Percentiles rank a stretch among this genome's conserved stretches.
These are phyloP conservation scores for Patiria pectinifera DNA, from an alignment of 53 echinoderm and acorn worm genomes.

Conservation along the genomic window DNA sequence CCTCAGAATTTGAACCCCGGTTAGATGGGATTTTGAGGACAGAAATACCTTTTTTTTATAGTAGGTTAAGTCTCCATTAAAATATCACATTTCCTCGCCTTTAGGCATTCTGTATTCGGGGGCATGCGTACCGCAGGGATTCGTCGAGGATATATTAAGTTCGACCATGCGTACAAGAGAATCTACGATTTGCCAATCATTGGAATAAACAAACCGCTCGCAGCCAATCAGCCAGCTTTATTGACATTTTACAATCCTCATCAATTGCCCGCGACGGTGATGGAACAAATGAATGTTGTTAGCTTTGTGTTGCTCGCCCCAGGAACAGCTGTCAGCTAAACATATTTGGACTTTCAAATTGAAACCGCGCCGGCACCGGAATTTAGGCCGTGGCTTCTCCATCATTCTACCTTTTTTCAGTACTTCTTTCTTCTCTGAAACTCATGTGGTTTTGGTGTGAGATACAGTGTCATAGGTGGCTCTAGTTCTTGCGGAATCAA, in stretches of 20 bases:
- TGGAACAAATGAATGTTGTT: background rate
- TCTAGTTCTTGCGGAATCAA: too few relatives aligned
- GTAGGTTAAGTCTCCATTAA: background rate
- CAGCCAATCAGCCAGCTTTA: background rate
- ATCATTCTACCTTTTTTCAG: background rate
- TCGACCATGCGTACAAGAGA: background rate
- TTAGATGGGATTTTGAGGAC: background rate
- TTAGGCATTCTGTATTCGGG: background rate
- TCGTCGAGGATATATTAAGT: too few relatives aligned
- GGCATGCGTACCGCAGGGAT: background rate
- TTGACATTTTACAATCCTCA: background rate
- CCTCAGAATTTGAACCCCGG: too few relatives aligned
- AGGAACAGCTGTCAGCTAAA: background rate
- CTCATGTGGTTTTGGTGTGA: background rate
- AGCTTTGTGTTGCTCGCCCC: background rate
- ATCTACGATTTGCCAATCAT: background rate
- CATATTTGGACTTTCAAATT: conserved; percentile 15
- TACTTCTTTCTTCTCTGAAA: background rate
- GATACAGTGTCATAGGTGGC: background rate
- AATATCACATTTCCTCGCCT: background rate
- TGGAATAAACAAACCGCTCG: background rate
- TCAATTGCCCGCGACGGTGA: background rate
- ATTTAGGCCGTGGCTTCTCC: background rate
- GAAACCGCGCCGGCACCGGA: background rate
- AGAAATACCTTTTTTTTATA: background rate